phyloP scores from a whole-genome alignment of 2,797 vertebrate genomes.

The Amphiprion clarkii region DNA sequence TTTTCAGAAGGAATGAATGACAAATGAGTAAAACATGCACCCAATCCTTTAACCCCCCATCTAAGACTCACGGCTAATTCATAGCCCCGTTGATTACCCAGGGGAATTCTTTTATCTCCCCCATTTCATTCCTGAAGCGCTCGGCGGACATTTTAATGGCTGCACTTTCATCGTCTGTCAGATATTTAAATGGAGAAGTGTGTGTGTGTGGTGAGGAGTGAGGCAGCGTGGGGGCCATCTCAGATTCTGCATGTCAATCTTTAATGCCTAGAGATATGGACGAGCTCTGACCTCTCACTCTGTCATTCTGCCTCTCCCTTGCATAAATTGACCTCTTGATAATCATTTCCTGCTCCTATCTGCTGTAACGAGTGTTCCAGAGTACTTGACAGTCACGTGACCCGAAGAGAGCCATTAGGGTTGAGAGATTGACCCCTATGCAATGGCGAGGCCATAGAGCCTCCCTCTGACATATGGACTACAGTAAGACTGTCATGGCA shows the following conservation, averaged over 20 bases:
- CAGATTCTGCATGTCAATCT: slow-evolving; percentile 83
- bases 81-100: slow-evolving; percentile 85
- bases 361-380: slow-evolving; percentile 80
- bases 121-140: slow-evolving; percentile 86
- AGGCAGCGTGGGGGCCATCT: slow-evolving; percentile 68
- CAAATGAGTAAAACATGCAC: slow-evolving; percentile 79
- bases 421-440: slow-evolving; percentile 82
- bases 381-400: slow-evolving; percentile 80
- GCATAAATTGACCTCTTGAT: slow-evolving; percentile 86
- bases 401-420: slow-evolving; percentile 76
- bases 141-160: slow-evolving; percentile 85
- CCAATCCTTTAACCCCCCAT: slow-evolving; percentile 66
- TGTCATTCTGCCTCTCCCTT: slow-evolving; percentile 77
- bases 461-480: slow-evolving; percentile 79
- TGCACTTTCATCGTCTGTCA: slow-evolving; percentile 87
- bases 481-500: slow-evolving; percentile 71
- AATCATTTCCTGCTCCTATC: slow-evolving; percentile 81
- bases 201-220: slow-evolving; percentile 68
- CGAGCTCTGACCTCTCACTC: slow-evolving; percentile 80
- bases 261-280: slow-evolving; percentile 85
- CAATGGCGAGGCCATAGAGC: slow-evolving; percentile 69
- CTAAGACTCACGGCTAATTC: slow-evolving; percentile 84
- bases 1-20: slow-evolving; percentile 77
- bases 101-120: slow-evolving; percentile 86
- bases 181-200: slow-evolving; percentile 86